Percentiles rank a stretch among this genome's conserved stretches.
phyloP scores from a whole-genome alignment of 2,113 vertebrate species.

The Nerophis ophidion region DNA sequence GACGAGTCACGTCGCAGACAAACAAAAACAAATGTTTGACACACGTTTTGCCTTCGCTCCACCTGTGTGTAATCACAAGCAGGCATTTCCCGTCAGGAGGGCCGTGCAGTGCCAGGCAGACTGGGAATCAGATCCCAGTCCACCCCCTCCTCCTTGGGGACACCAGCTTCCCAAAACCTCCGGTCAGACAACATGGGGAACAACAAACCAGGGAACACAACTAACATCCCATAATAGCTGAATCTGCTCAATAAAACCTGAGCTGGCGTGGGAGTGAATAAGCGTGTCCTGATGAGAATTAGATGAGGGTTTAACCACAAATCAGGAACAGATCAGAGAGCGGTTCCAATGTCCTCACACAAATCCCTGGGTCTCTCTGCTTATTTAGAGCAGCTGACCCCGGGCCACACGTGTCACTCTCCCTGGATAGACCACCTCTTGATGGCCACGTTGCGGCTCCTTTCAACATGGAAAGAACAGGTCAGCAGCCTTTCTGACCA shows the following conservation, averaged over 20 bases:
- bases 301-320: constrained; percentile 15
- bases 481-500: constrained; percentile 15
- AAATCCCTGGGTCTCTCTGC: not conserved
- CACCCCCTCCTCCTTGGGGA: constrained; percentile 12
- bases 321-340: constrained; percentile 11
- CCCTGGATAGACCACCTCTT: not conserved
- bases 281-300: constrained; percentile 17
- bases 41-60: constrained; percentile 26
- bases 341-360: not conserved
- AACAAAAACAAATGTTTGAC: constrained; percentile 41
- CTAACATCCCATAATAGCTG: not conserved
- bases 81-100: constrained; percentile 65
- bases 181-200: constrained; percentile 15
- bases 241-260: not conserved
- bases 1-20: constrained; percentile 24
- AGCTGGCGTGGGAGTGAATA: constrained; percentile 6
- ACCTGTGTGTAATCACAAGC: constrained; percentile 69
- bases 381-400: not conserved
- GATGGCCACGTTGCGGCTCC: not conserved
- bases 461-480: not conserved
- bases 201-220: not conserved
- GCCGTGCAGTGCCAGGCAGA: constrained; percentile 54
- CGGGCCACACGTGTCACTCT: not conserved
- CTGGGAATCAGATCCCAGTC: constrained; percentile 40
- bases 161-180: constrained; percentile 34